Evolutionary conservation across 2,797 vertebrate genomes (phyloP).

Genomic region (Cheirogaleus major): DNA sequence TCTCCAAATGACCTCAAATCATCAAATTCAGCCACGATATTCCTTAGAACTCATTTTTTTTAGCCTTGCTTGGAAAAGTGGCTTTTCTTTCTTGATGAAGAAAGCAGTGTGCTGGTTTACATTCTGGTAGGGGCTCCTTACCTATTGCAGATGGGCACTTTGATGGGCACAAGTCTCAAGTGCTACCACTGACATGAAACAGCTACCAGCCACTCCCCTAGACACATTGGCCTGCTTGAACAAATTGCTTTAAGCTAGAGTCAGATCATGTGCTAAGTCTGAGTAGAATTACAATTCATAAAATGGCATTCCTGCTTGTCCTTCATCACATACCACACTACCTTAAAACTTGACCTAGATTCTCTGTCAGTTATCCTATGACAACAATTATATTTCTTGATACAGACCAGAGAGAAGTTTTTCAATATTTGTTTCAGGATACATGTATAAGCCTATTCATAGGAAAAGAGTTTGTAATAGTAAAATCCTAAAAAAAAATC

Average conservation of each 20-base stretch:
- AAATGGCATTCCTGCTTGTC: neutral
- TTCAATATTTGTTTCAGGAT: too few relatives aligned
- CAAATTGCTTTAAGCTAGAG: neutral
- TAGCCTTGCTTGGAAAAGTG: neutral
- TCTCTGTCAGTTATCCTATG: neutral
- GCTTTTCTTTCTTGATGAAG: neutral
- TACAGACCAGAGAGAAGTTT: too few relatives aligned
- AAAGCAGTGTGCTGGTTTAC: neutral
- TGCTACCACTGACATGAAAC: neutral
- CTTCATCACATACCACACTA: neutral
- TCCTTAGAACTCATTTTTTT: neutral
- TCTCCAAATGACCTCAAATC: neutral
- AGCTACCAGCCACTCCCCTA: neutral
- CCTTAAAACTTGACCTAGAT: neutral
- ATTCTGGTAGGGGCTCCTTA: neutral
- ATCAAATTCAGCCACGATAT: neutral
- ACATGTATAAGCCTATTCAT: neutral
- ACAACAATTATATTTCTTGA: too few relatives aligned
- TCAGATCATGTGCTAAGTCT: neutral
- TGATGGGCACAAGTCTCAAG: neutral
- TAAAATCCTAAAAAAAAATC: neutral
- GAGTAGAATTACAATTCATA: neutral
- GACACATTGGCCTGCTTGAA: neutral
- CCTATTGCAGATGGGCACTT: neutral
- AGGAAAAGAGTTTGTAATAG: neutral